Evolutionary conservation across 2,113 vertebrate species (phyloP).

Genomic region (Ictalurus furcatus): DNA sequence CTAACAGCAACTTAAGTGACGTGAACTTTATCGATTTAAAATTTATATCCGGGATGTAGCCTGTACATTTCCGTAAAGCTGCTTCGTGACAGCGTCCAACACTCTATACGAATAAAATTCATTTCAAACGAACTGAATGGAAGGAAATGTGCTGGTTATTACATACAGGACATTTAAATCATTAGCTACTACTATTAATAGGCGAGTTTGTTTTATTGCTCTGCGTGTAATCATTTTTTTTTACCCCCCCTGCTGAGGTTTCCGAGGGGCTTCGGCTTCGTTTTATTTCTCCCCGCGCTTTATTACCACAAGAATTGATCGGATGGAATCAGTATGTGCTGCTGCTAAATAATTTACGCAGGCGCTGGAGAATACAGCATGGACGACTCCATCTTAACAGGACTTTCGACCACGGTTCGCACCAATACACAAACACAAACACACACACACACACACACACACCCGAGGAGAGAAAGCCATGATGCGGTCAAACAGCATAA

Average conservation of each 20-base stretch:
- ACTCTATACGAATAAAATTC: too few relatives aligned
- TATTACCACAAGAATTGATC: constrained; percentile 53
- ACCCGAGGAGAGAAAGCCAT: constrained; percentile 51
- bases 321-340: constrained; percentile 44
- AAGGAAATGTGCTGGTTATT: not conserved
- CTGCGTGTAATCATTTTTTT: not conserved
- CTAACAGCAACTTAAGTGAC: not conserved
- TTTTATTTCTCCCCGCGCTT: constrained; percentile 34
- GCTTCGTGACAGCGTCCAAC: too few relatives aligned
- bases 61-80: too few relatives aligned
- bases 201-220: not conserved
- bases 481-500: constrained; percentile 64
- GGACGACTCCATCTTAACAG: constrained; percentile 48
- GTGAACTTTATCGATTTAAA: too few relatives aligned
- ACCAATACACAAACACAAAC: constrained; percentile 20
- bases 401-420: constrained; percentile 34
- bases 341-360: constrained; percentile 57
- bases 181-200: constrained; percentile 7
- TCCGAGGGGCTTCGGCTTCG: not conserved
- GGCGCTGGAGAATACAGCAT: constrained; percentile 43
- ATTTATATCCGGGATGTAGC: too few relatives aligned
- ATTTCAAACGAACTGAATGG: not conserved
- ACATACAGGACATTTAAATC: not conserved
- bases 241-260: not conserved
- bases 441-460: constrained; percentile 40